A percentile compares a stretch with the other conserved stretches of the same genome.
Evolutionary conservation across 2,888 invertebrate species (phyloP).

Genomic region (Sesia apiformis): DNA sequence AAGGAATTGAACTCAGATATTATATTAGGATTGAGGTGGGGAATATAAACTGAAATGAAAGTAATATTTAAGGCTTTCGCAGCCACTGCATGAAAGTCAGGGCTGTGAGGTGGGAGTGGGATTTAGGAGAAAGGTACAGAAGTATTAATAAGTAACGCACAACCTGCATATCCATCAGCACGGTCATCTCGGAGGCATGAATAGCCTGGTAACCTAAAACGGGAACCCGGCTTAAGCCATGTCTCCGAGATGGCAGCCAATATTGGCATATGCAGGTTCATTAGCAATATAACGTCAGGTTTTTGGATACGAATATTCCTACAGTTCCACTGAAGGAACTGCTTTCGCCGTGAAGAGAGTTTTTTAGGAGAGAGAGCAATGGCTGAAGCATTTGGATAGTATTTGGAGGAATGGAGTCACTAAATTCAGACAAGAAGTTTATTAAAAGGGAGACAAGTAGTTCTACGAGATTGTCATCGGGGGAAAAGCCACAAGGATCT

Average conservation of each 20-base stretch:
- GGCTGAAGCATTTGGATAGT: neutral
- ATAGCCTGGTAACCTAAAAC: slow-evolving; percentile 1
- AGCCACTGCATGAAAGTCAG: no score
- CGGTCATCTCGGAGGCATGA: slow-evolving; percentile 5
- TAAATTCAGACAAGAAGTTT: no score
- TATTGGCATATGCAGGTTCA: slow-evolving; percentile 1
- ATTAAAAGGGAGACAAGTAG: no score
- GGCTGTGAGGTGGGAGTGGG: no score
- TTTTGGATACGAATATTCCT: slow-evolving; percentile 2
- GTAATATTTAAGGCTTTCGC: no score
- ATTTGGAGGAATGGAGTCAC: slow-evolving; percentile 1
- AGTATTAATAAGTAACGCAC: no score
- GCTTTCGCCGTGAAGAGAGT: neutral
- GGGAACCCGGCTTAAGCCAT: slow-evolving; percentile 1
- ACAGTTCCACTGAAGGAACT: neutral
- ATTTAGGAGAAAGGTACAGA: no score
- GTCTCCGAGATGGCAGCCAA: slow-evolving; percentile 1
- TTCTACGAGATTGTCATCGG: no score
- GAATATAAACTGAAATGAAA: neutral
- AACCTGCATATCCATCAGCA: no score
- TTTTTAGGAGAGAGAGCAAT: neutral
- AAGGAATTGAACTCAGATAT: neutral
- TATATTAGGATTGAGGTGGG: neutral
- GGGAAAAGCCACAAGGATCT: no score
- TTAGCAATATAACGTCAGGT: neutral